Evolutionary conservation across 2,797 vertebrate genomes (phyloP).

Genomic region (Pseudotriccus pelzelni): DNA sequence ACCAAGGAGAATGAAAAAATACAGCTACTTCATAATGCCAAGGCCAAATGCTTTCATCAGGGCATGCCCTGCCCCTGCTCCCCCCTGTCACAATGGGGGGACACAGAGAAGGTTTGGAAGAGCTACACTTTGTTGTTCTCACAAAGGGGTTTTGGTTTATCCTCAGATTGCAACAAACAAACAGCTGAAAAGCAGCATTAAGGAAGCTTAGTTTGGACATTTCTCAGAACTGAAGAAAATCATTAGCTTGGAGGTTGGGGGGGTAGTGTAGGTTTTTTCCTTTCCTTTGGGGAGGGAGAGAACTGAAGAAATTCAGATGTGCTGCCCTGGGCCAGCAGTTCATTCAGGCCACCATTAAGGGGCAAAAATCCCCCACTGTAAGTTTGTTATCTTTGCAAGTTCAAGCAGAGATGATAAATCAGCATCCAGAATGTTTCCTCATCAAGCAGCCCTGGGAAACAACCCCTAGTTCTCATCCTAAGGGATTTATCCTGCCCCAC

Average conservation of each 20-base stretch:
- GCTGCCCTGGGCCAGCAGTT: background rate
- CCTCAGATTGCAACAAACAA: background rate
- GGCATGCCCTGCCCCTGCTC: background rate
- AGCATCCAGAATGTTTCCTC: background rate
- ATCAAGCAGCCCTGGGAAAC: background rate
- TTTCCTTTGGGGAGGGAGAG: background rate
- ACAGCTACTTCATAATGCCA: background rate
- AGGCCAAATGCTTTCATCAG: background rate
- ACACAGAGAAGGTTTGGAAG: background rate
- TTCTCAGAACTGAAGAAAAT: background rate
- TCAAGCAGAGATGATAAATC: background rate
- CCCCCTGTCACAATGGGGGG: background rate
- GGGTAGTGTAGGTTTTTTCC: background rate
- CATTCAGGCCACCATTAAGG: background rate
- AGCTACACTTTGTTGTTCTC: background rate
- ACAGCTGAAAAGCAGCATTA: background rate
- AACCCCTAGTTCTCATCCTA: background rate
- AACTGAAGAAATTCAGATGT: background rate
- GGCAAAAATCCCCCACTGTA: background rate
- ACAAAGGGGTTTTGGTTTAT: background rate
- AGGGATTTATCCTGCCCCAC: background rate
- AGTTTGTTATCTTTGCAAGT: background rate
- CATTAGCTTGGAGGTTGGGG: background rate
- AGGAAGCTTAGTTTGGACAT: background rate
- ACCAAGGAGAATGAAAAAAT: background rate